Evolutionary conservation across 2,797 vertebrate species (phyloP), one percentile per base, ranked within the genome.

Genomic region (Sternarchorhynchus goeldii): DNA sequence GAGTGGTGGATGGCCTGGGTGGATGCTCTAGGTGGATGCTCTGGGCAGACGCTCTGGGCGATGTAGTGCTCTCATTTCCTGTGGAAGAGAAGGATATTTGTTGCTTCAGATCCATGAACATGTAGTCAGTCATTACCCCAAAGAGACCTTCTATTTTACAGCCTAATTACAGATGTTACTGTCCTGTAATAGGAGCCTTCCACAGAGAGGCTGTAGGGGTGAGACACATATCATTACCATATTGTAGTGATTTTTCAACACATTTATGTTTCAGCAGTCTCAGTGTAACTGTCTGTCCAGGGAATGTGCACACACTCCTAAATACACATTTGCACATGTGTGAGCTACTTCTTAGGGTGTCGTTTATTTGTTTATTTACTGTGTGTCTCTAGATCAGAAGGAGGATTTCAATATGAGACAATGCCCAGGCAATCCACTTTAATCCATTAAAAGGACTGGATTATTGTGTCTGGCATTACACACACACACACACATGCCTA

Each of bases 381-480:
- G 7, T 36, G 18, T 36, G 56, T 62, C 21, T 32, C 17, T 21
- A 31, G 74, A n/a, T 21, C 45, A 68, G 55, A 55, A 58, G 64
- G 56, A 78, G 76, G 73, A 73, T 34, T 50, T 12, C 45, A 67
- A 41, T 77, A 56, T 77, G 67, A 81, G 73, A 36, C 74, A n/a
- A 34, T 68, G 74, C 59, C 58, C 76, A 81, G 82, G 82, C 77
- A 79, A 79, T 83, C 66, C 66, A 69, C 31, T 64, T 59, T 82
- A 83, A 83, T 83, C 82, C 82, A 73, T 64, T 63, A 53, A 69
- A 76, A 75, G 76, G 75, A 71, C 69, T 77, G 77, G 81, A 85
- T 85, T 83, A 83, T 76, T 79, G 12, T 82, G 76, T 39, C 76
- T 66, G 60, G 32, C 32, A 62, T 14, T 20, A 60, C 8, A 64